phyloP scores from a whole-genome alignment of 2,113 vertebrate species.

The Stigmatopora nigra region DNA sequence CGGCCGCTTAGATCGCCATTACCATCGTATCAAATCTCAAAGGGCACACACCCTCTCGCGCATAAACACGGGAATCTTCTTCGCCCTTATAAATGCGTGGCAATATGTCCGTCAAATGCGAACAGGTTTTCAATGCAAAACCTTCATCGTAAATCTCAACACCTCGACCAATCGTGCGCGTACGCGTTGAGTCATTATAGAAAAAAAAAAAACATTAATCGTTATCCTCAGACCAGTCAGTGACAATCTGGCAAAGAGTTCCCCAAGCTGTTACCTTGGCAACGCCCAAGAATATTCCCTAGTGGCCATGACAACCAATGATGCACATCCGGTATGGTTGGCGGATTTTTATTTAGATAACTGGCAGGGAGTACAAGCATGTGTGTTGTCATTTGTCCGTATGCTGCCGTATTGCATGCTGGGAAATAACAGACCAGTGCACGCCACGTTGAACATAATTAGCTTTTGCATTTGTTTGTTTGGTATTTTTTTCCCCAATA shows the following conservation, averaged over 20 bases:
- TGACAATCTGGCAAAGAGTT: constrained; percentile 58
- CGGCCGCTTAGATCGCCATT: constrained; percentile 44
- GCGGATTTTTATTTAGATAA: constrained; percentile 64
- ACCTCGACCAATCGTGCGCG: constrained; percentile 8
- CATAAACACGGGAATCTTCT: not conserved
- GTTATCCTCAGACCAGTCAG: constrained; percentile 28
- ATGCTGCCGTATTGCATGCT: constrained; percentile 9
- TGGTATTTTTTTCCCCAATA: not conserved
- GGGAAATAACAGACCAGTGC: not conserved
- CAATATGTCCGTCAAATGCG: not conserved
- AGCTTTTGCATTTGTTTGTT: not conserved
- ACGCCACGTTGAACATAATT: not conserved
- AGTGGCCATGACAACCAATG: constrained; percentile 71
- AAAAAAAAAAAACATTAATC: constrained; percentile 25
- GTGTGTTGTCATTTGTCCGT: constrained; percentile 39
- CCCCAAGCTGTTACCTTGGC: constrained; percentile 70
- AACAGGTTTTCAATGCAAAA: not conserved
- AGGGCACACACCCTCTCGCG: not conserved
- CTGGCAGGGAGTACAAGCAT: constrained; percentile 31
- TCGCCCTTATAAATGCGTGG: not conserved
- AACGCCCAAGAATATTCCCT: constrained; percentile 64
- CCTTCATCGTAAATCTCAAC: constrained; percentile 7
- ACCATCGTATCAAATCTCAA: not conserved
- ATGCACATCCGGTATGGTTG: constrained; percentile 66
- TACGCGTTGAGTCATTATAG: constrained; percentile 3